A percentile compares a stretch with the other conserved stretches of the same genome.
These are phyloP conservation scores for Astyanax mexicanus DNA, from an alignment of 2,797 vertebrate genomes.

Conservation along the genomic window DNA sequence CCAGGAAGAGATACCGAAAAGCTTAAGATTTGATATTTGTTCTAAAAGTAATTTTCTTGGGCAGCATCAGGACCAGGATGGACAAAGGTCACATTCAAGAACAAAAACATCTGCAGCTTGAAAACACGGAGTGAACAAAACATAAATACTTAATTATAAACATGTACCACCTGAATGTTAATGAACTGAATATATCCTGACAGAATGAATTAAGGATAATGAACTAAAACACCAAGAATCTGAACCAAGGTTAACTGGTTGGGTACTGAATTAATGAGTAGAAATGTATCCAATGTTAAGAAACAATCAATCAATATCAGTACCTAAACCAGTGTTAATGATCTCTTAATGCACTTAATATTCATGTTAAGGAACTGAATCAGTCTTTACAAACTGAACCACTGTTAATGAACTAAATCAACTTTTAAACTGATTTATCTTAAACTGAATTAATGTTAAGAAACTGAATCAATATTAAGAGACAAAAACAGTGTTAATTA, in stretches of 20 bases:
- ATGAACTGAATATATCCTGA: neutral
- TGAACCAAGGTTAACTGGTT: no score
- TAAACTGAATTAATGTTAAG: neutral
- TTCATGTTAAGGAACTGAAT: neutral
- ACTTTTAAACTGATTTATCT: no score
- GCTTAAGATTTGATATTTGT: conserved; percentile 29
- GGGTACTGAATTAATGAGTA: no score
- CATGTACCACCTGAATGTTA: neutral
- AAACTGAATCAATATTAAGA: neutral
- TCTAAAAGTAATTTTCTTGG: conserved; percentile 34
- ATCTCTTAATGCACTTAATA: no score
- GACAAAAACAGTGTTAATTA: neutral
- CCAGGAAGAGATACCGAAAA: conserved; percentile 43
- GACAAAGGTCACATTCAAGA: conserved; percentile 4
- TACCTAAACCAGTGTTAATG: neutral
- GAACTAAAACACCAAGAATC: neutral
- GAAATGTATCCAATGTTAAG: no score
- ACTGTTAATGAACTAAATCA: neutral
- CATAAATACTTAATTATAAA: no score
- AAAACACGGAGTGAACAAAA: neutral
- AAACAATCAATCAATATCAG: no score
- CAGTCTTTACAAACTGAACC: neutral
- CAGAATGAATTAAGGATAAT: neutral
- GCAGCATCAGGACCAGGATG: neutral
- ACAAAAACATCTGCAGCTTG: neutral